Base-by-base conservation (phyloP, 2,113 vertebrate genomes). In the Epinephelus lanceolatus region DNA sequence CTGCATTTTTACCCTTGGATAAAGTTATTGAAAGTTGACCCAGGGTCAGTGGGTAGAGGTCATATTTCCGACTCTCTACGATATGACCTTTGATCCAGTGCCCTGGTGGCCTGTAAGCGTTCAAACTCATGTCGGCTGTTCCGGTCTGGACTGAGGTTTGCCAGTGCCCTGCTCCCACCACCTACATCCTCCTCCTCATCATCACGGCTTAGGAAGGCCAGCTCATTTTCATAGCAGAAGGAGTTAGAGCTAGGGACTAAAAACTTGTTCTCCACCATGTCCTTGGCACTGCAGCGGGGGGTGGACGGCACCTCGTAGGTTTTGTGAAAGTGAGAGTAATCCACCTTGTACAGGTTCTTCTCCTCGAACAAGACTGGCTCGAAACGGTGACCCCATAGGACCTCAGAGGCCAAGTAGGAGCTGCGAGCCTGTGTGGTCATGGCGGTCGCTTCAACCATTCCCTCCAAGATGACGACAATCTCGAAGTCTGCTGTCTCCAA, bases 291-390 rank as follows among this genome's bases (percentile, higher is more conserved):
- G 94, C 97, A 99, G 2, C 96, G 96, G 2, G 98, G 98, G 0
- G 98, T 99, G 81, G 97, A 97, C 0, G 97, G 97, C 84, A 99
- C 98, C 96, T 99, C 98, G 0, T 99, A 99, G 66, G 98, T 99
- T 96, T 99, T 99, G 89, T 99, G 98, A 94, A 99, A 99, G 93
- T 99, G 98, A 0, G 98, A 97, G 86, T 99, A 99, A 96, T 99
- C 98, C 86, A 99, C 98, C 94, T 99, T 99, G 87, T 99, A 99
- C 73, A 98, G 92, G 83, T 96, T 98, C 93, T 98, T 99, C 93
- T 98, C 98, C 94, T 99, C 98, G 0, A 99, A 99, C 74, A 99
- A 95, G 66, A 99, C 98, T 0, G 98, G 97, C 91, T 99, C 98
- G 0, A 99, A 99, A 71, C 98, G 97, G 89, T 99, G 97, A 70